Evolutionary conservation across 92 coral and sea anemone species (phyloP), one percentile per base, ranked within the genome.

Genomic region (Zoanthus sansibaricus): DNA sequence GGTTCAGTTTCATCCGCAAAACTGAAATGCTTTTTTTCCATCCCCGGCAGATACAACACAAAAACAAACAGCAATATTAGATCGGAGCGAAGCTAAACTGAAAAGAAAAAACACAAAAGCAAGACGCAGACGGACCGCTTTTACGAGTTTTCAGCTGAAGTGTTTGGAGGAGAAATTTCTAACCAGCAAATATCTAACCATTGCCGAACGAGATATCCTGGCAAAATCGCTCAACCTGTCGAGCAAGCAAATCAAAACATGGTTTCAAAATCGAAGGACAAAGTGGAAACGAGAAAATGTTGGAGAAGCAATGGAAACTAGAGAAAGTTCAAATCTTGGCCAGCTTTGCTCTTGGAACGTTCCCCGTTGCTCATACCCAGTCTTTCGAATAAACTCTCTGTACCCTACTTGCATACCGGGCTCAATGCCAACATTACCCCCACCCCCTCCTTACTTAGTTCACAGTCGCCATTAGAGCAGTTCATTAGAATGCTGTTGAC

Each of bases 251-350:
- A 96, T 97, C 20, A 97, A 97, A 86, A 97, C 99, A 9, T 97
- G 99, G 99, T 97, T 97, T 83, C 99, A 97, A 77, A 97, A 97
- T 73, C 93, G 99, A 20, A 88, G 99, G 54, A 97, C 99, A 20
- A 97, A 97, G 83, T 97, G 99, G 99, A 97, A 97, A 55, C 87
- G 99, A 75, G 99, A 97, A 78, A 95, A 95, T 71, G 96, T 97
- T 7, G 99, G 99, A 6, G 99, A 97, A 66, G 98, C 96, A 15
- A 90, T 66, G 59, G 73, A 70, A 47, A 46, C 75, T 18, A 74
- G 9, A 13, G 85, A 80, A 15, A 75, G 85, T 21, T 80, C 85
- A 32, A 80, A 80, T 47, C 45, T 66, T 54, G 75, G 66, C 55
- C 85, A 71, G 16, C 32, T 80, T 31, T 66, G 47, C 62, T 74